These are phyloP conservation scores for Ophioninae sp. DNA, from an alignment of 2,888 invertebrate species.

Conservation along the genomic window DNA sequence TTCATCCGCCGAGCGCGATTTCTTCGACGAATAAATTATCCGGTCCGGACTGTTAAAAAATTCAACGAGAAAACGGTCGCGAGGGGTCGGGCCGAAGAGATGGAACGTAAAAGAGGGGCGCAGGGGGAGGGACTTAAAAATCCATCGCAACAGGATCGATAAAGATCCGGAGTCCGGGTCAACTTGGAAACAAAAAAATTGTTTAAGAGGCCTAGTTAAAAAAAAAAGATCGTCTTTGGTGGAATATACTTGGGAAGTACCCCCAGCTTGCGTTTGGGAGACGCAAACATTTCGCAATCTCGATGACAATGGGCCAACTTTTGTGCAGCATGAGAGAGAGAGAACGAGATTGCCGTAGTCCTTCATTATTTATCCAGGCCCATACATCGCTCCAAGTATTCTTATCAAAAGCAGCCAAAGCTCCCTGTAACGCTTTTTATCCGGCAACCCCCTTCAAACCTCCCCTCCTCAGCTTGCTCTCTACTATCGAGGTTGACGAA, in stretches of 20 bases:
- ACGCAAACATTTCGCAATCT: constrained; percentile 71
- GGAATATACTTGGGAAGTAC: constrained; percentile 6
- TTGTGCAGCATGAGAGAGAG: constrained; percentile 61
- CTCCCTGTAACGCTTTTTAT: constrained; percentile 47
- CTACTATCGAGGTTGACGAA: constrained; percentile 50
- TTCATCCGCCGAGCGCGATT: constrained; percentile 30
- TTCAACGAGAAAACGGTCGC: not conserved
- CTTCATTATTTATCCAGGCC: constrained; percentile 48
- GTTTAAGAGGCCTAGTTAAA: not conserved
- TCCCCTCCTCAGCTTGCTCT: constrained; percentile 33
- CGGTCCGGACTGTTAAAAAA: not conserved
- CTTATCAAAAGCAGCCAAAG: constrained; percentile 36
- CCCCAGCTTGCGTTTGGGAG: constrained; percentile 13
- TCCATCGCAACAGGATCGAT: constrained; percentile 5
- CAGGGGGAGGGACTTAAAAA: not conserved
- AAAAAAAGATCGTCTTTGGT: not conserved
- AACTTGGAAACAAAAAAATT: not conserved
- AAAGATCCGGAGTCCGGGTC: not conserved
- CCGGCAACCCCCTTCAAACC: not conserved
- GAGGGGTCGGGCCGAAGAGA: not conserved
- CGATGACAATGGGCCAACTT: constrained; percentile 72
- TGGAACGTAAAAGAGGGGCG: too few relatives aligned
- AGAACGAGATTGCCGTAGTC: constrained; percentile 6
- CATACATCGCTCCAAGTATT: constrained; percentile 52
- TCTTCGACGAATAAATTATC: constrained; percentile 40